These are phyloP conservation scores for Latrodectus geometricus DNA, from an alignment of 1,140 invertebrate species.

Conservation along the genomic window DNA sequence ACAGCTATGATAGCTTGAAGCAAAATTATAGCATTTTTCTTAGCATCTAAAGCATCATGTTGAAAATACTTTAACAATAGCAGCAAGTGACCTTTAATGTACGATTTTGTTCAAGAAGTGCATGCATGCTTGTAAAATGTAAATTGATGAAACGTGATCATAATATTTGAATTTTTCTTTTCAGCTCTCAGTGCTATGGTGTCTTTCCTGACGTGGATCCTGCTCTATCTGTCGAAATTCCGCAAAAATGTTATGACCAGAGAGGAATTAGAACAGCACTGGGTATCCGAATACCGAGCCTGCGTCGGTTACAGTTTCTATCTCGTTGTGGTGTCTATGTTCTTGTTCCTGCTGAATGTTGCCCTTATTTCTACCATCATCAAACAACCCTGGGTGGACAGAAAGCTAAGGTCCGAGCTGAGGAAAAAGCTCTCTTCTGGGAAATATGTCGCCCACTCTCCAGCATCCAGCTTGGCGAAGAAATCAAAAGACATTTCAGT, in stretches of 20 bases:
- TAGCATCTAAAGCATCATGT: too few relatives aligned
- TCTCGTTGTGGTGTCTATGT: slow-evolving; percentile 79
- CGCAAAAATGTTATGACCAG: slow-evolving; percentile 81
- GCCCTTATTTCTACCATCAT: slow-evolving; percentile 80
- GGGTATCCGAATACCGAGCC: slow-evolving; percentile 79
- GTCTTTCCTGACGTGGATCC: slow-evolving; percentile 79
- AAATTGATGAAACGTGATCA: too few relatives aligned
- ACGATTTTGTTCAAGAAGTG: too few relatives aligned
- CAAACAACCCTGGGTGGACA: slow-evolving; percentile 73
- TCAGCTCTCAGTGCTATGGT: slow-evolving; percentile 79
- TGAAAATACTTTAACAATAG: too few relatives aligned
- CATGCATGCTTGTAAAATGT: too few relatives aligned
- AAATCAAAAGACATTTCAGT: slow-evolving; percentile 35
- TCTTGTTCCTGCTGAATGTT: slow-evolving; percentile 81
- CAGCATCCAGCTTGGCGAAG: slow-evolving; percentile 24
- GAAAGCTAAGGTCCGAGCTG: slow-evolving; percentile 68
- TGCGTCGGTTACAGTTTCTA: slow-evolving; percentile 82
- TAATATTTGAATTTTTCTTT: not conserved
- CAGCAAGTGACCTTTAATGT: too few relatives aligned
- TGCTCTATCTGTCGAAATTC: slow-evolving; percentile 80
- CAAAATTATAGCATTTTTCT: too few relatives aligned
- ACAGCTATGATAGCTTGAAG: too few relatives aligned
- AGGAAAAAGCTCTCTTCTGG: slow-evolving; percentile 70
- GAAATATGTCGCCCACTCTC: slow-evolving; percentile 14
- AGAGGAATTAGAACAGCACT: slow-evolving; percentile 80